Evolutionary conservation across 1,140 invertebrate genomes (phyloP), one percentile per base, ranked within the genome.

Genomic region (Contarinia nasturtii): DNA sequence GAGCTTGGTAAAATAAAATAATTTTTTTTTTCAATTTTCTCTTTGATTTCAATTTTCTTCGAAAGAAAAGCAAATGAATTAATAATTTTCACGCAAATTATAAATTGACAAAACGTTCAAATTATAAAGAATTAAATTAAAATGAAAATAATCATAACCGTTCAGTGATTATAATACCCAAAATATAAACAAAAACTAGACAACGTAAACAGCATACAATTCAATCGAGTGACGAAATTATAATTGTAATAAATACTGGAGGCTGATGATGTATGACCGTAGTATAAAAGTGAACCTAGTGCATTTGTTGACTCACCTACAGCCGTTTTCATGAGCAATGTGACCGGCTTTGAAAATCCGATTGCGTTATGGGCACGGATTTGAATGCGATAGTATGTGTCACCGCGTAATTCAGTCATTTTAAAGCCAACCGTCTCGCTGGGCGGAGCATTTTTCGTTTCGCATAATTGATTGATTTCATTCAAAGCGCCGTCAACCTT

Each of bases 341-440:
- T 68, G 8, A 78, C 79, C 1, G 85, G 77, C 38, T 72, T 63
- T 51, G 86, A 87, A 60, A 67, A 80, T 41, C 87, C 88, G 42
- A 92, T 81, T 10, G 71, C 63, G 64, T 94, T 94, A 55, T 85
- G 82, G 12, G 89, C 89, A 55, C 75, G 71, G 18, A 93, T 64
- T 58, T 89, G 82, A 53, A 87, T 76, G 54, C 73, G 75, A 68
- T 94, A 93, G 48, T 72, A 76, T 1, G 82, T 82, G 55, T 89
- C 79, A 0, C 85, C 72, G 17, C 65, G 63, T 1, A 94, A 69
- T 10, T 73, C 58, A 41, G 70, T 70, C 49, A 91, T 62, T 64
- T 78, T 76, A 49, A 73, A 75, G 40, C 65, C 73, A 17, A 77
- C 76, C 38, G 73, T 75, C 52, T 75, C 69, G 3, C 54, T 51